Percentiles rank a stretch among this genome's conserved stretches.
These are phyloP conservation scores for Lycorma delicatula DNA, from an alignment of 1,140 invertebrate genomes.

Conservation along the genomic window DNA sequence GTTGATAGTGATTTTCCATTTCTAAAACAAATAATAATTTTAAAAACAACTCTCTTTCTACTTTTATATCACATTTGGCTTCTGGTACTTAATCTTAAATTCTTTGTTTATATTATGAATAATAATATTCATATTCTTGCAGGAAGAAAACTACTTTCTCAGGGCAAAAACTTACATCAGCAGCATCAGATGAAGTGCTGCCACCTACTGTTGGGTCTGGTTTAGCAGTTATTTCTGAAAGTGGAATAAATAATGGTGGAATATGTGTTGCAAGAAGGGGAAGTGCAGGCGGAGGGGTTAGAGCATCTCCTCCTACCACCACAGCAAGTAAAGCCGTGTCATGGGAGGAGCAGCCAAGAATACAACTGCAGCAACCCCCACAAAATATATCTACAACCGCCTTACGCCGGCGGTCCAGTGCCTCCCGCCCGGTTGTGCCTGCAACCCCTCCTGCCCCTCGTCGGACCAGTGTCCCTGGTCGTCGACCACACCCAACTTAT, in stretches of 20 bases:
- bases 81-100: no score
- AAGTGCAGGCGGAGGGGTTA: neutral
- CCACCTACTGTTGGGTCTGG: neutral
- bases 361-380: neutral
- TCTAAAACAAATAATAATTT: no score
- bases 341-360: constrained; percentile 20
- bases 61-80: no score
- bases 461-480: constrained; percentile 24
- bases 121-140: constrained; percentile 7
- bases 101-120: neutral
- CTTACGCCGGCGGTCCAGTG: constrained; percentile 38
- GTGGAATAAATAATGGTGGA: constrained; percentile 6
- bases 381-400: constrained; percentile 29
- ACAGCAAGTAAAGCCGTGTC: constrained; percentile 20
- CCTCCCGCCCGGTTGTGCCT: constrained; percentile 31
- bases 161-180: constrained; percentile 16
- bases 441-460: constrained; percentile 16
- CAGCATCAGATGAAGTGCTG: constrained; percentile 15
- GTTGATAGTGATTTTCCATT: no score
- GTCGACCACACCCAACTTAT: constrained; percentile 23
- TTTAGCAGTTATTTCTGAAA: constrained; percentile 16
- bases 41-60: no score
- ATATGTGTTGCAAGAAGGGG: neutral
- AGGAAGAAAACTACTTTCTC: constrained; percentile 30
- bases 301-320: constrained; percentile 14